These are phyloP conservation scores for Silurus glanis DNA, from an alignment of 2,113 vertebrate genomes.

Conservation along the genomic window DNA sequence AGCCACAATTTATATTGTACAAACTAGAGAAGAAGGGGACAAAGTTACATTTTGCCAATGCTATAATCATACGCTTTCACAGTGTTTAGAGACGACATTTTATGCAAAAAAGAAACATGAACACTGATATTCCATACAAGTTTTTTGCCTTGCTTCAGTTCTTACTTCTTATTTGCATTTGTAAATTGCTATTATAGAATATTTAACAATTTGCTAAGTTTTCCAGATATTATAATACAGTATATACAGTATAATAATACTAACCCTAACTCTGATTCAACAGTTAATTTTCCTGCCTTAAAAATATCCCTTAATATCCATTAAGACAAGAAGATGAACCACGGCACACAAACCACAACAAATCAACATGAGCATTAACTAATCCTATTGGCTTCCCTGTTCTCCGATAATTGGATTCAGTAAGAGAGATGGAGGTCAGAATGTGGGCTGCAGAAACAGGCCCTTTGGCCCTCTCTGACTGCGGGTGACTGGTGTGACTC, in stretches of 20 bases:
- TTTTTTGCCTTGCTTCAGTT: neutral
- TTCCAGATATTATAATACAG: too few species aligned
- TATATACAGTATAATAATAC: neutral
- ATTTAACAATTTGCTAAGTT: neutral
- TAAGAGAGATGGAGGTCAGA: constrained; percentile 42
- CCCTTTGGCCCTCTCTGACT: constrained; percentile 29
- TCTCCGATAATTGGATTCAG: constrained; percentile 48
- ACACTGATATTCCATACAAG: neutral
- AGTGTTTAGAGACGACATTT: constrained; percentile 11
- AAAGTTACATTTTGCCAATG: neutral
- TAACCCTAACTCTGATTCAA: neutral
- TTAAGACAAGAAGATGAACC: constrained; percentile 16
- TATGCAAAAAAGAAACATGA: neutral
- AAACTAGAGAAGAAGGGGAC: neutral
- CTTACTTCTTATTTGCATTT: neutral
- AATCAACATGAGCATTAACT: constrained; percentile 30
- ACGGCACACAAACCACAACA: constrained; percentile 21
- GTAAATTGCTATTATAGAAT: neutral
- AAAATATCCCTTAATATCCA: constrained; percentile 32
- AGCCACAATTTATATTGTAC: constrained; percentile 8
- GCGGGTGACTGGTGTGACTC: constrained; percentile 28
- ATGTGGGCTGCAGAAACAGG: constrained; percentile 35
- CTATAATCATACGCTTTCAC: constrained; percentile 10
- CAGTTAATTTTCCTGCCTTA: neutral
- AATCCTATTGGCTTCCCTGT: constrained; percentile 32